Percentiles rank a stretch among this genome's conserved stretches.
Conservation (phyloP, 2,888 invertebrate species). For the Galerucella pusilla region DNA sequence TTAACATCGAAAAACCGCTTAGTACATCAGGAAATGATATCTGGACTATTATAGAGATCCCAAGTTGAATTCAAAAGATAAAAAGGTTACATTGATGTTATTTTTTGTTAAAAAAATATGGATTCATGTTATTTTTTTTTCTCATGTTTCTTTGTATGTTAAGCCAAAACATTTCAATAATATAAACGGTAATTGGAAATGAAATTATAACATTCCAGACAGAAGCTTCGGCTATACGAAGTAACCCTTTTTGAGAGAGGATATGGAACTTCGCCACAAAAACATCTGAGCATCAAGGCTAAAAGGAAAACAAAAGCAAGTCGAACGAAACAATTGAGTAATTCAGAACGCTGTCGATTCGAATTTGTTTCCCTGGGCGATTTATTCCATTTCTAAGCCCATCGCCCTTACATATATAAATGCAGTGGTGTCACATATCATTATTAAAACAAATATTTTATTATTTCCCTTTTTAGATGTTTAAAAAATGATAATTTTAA, state of each 20-base stretch:
- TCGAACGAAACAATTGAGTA: constrained; percentile 54
- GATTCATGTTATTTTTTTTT: too few species aligned
- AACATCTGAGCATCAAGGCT: constrained; percentile 50
- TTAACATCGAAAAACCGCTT: too few species aligned
- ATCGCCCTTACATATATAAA: constrained; percentile 33
- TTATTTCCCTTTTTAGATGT: too few species aligned
- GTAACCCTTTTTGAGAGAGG: constrained; percentile 32
- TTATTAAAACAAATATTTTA: background rate
- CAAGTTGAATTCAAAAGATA: too few species aligned
- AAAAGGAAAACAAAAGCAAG: constrained; percentile 52
- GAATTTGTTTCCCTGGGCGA: constrained; percentile 55
- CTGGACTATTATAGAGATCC: too few species aligned
- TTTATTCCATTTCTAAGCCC: constrained; percentile 50
- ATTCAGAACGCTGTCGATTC: constrained; percentile 60
- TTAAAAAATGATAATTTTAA: too few species aligned
- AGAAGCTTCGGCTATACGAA: constrained; percentile 9
- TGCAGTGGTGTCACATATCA: background rate
- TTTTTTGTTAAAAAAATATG: too few species aligned
- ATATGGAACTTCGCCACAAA: constrained; percentile 39
- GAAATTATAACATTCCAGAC: constrained; percentile 26
- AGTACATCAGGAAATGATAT: too few species aligned
- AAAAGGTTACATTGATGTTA: too few species aligned
- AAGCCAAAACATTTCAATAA: constrained; percentile 14
- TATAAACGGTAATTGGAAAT: constrained; percentile 27
- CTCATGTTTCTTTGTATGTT: too few species aligned